Conservation (phyloP, 1,140 invertebrate species). For the Psix sp. region DNA sequence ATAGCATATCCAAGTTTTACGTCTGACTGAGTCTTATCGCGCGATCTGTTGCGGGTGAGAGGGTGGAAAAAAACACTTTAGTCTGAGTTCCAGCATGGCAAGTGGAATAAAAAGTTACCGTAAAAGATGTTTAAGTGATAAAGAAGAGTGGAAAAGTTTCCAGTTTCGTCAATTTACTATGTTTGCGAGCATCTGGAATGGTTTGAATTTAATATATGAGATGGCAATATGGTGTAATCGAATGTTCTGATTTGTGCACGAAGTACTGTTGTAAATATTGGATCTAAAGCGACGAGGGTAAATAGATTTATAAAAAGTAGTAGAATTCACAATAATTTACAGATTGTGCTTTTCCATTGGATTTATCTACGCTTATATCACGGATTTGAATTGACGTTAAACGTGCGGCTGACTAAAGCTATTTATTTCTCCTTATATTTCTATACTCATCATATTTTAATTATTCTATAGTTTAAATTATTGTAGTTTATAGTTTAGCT, state of each 20-base stretch:
- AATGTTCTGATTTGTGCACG: conserved; percentile 16
- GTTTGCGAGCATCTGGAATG: conserved; percentile 24
- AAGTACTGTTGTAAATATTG: not conserved
- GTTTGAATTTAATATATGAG: conserved; percentile 23
- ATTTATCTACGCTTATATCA: no score
- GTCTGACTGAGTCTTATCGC: no score
- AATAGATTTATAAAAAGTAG: not conserved
- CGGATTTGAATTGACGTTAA: no score
- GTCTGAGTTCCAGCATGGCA: not conserved
- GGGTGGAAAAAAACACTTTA: conserved; percentile 12
- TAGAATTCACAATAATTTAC: no score
- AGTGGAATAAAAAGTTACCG: conserved; percentile 21
- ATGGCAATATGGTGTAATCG: conserved; percentile 18
- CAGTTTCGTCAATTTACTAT: conserved; percentile 25
- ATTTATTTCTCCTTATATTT: no score
- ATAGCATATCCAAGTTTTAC: no score
- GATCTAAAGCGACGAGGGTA: not conserved
- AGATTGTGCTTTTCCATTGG: no score
- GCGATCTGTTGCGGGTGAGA: no score
- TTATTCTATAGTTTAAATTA: no score
- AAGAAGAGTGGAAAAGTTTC: conserved; percentile 33
- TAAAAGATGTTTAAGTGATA: conserved; percentile 22
- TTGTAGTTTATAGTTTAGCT: no score
- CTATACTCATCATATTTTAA: no score
- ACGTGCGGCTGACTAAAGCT: no score